These are phyloP conservation scores for Diprion similis DNA, from an alignment of 1,140 invertebrate genomes.

Conservation along the genomic window DNA sequence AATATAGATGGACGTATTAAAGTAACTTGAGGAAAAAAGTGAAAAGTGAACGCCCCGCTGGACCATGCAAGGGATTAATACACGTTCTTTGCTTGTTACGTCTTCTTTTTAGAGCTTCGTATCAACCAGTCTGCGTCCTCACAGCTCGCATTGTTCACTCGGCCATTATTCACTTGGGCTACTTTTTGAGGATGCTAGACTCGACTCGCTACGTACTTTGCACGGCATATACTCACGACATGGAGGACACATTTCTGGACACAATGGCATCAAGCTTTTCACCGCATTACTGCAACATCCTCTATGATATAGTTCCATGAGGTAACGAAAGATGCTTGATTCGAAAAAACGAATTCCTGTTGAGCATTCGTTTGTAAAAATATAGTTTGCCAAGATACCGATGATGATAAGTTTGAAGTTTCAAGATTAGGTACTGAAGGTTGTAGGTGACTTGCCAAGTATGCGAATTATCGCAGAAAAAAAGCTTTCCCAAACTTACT, in stretches of 20 bases:
- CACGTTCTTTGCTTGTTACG: neutral
- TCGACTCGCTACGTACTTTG: neutral
- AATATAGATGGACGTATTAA: no score
- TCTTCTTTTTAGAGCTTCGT: neutral
- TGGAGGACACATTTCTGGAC: neutral
- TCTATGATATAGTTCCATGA: no score
- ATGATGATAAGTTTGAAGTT: no score
- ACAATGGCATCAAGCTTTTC: neutral
- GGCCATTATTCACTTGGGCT: slow-evolving; percentile 3
- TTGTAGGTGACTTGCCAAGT: no score
- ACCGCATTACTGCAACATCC: no score
- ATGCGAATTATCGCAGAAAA: no score
- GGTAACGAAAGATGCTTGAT: no score
- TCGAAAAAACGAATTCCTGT: no score
- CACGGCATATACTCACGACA: neutral
- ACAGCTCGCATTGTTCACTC: neutral
- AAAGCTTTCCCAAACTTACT: no score
- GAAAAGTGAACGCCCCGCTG: neutral
- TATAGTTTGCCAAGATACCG: no score
- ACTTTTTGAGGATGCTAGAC: slow-evolving; percentile 7
- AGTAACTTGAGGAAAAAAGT: neutral
- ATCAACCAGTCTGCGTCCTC: neutral
- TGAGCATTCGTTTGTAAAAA: no score
- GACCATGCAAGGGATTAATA: neutral
- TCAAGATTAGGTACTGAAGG: no score